phyloP scores from a whole-genome alignment of 2,888 invertebrate genomes.

The Petrolisthes cinctipes region DNA sequence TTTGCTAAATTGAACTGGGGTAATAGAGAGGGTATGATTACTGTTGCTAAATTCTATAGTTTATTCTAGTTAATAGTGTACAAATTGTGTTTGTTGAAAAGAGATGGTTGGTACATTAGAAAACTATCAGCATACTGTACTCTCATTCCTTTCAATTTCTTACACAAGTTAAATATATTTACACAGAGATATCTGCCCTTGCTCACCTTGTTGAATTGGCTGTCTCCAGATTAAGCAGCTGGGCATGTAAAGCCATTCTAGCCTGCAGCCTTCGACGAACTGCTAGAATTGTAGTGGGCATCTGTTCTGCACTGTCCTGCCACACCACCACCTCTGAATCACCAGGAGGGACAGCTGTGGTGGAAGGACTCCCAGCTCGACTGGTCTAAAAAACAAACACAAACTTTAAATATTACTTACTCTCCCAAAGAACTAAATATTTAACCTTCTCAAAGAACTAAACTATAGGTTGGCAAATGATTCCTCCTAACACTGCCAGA shows the following conservation, averaged over 20 bases:
- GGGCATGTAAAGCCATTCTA: slow-evolving; percentile 60
- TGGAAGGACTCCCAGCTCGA: slow-evolving; percentile 5
- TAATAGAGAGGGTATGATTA: too few species aligned
- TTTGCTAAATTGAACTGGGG: too few species aligned
- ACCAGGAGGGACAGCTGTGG: background rate
- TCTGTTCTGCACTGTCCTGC: slow-evolving; percentile 64
- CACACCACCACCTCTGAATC: slow-evolving; percentile 29
- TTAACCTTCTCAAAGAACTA: too few species aligned
- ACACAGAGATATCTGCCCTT: background rate
- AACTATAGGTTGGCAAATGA: too few species aligned
- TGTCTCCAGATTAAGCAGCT: slow-evolving; percentile 58
- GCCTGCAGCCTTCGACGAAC: slow-evolving; percentile 60
- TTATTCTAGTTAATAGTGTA: background rate
- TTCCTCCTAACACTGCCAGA: too few species aligned
- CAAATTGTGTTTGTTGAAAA: background rate
- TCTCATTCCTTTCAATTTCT: background rate
- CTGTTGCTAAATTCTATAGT: background rate
- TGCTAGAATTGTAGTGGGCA: slow-evolving; percentile 57
- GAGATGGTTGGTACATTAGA: background rate
- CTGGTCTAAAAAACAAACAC: background rate
- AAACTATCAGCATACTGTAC: background rate
- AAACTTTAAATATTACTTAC: too few species aligned
- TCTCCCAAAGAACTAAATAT: too few species aligned
- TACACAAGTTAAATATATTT: background rate
- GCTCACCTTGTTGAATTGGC: slow-evolving; percentile 58